Evolutionary conservation across 1,140 invertebrate species (phyloP), one percentile per base, ranked within the genome.

Genomic region (Helicoverpa armigera): DNA sequence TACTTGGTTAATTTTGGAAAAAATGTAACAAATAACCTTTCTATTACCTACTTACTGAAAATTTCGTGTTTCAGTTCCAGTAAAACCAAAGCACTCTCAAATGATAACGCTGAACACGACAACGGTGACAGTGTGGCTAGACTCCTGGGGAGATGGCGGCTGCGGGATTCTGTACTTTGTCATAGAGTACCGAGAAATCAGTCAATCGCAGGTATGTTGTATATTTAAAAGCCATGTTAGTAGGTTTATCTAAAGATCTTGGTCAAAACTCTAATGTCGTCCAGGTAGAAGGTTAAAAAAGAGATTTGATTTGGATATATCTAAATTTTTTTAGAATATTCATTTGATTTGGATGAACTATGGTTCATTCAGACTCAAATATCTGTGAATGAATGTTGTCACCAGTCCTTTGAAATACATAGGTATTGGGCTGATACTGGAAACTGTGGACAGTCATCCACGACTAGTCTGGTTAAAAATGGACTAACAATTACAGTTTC

Each of bases 81-180:
- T 97, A 0, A 97, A 98, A 81, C 98, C 98, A 10, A 97, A 97
- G 81, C 97, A 97, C 83, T 97, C 97, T 0, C 97, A 98, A 91
- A 97, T 98, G 95, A 96, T 98, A 69, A 98, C 97, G 0, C 96
- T 98, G 72, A 99, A 99, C 91, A 97, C 98, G 0, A 98, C 98
- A 0, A 98, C 97, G 74, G 98, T 98, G n/a, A 98, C 97, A 0
- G 96, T 98, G 48, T 98, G 98, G 96, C 92, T 99, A 51, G 97
- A 97, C 85, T 97, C 97, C 0, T 99, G 98, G 98, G 97, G 97
- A 43, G 98, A 98, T 86, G 98, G 98, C 3, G 98, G 98, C 1
- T 99, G 98, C 89, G 97, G 98, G 0, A 98, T 99, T 81, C 96
- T 97, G 2, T 98, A 98, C 90, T 99, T 98, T 89, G 97, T 98